These are phyloP conservation scores for Trachelipus rathkii DNA, from an alignment of 1,140 invertebrate genomes.

Conservation along the genomic window DNA sequence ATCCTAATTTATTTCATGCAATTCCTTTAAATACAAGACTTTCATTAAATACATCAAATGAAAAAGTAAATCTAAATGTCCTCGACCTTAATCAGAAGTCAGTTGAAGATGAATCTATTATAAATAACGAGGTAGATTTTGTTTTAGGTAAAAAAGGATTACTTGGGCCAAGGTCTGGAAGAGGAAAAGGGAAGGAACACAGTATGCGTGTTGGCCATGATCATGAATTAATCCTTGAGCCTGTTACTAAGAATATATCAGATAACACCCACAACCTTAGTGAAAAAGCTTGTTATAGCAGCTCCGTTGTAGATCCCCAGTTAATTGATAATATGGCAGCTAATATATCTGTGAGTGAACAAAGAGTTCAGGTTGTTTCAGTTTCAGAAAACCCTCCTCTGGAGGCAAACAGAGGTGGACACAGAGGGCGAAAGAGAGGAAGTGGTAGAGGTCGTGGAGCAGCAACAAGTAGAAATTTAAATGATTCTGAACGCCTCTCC, in stretches of 20 bases:
- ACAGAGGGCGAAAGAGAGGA: not conserved
- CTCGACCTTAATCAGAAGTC: not conserved
- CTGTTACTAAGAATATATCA: not conserved
- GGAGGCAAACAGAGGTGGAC: not conserved
- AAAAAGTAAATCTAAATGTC: not conserved
- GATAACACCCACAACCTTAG: not conserved
- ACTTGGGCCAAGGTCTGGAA: not conserved
- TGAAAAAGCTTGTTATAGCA: not conserved
- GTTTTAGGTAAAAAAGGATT: not conserved
- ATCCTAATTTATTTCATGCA: not conserved
- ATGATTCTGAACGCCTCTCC: not conserved
- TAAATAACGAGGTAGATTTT: not conserved
- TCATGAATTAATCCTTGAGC: not conserved
- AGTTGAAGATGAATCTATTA: not conserved
- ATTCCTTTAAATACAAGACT: not conserved
- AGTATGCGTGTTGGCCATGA: not conserved
- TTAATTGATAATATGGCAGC: slow-evolving; percentile 6
- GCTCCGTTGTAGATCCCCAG: not conserved
- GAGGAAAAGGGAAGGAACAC: not conserved
- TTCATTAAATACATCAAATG: not conserved
- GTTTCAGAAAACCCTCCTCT: not conserved
- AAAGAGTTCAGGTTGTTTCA: not conserved
- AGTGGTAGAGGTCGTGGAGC: not conserved
- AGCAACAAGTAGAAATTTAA: not conserved
- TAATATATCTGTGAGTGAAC: not conserved